Evolutionary conservation across 2,113 vertebrate genomes (phyloP).

Genomic region (Cynopterus brachyotis): DNA sequence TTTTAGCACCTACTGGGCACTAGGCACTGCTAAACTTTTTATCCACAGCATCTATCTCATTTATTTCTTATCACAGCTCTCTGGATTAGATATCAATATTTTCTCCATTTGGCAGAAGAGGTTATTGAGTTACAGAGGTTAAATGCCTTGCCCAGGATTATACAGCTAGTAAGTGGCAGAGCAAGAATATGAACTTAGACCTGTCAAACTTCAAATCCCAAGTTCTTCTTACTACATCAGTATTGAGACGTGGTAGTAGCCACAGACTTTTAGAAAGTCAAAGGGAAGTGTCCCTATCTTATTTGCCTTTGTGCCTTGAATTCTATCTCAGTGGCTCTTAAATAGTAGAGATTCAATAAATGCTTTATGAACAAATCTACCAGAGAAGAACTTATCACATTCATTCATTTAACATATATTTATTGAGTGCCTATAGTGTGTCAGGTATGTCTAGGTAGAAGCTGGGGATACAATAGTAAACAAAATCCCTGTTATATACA

Average conservation of each 20-base stretch:
- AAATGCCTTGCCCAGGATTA: neutral
- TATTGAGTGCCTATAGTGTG: neutral
- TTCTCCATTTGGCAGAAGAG: neutral
- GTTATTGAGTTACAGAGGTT: neutral
- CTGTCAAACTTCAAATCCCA: neutral
- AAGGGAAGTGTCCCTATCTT: neutral
- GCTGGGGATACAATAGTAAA: neutral
- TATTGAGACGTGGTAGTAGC: neutral
- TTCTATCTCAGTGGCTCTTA: neutral
- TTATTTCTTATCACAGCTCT: neutral
- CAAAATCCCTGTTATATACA: neutral
- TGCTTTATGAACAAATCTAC: neutral
- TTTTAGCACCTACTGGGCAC: neutral
- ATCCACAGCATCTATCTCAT: neutral
- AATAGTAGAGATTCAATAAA: neutral
- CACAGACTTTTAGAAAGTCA: neutral
- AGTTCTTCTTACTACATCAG: neutral
- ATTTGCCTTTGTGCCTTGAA: neutral
- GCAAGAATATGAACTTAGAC: neutral
- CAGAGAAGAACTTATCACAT: neutral
- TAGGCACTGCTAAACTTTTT: neutral
- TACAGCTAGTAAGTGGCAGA: neutral
- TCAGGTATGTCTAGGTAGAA: neutral
- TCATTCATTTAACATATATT: neutral
- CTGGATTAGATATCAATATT: neutral